Evolutionary conservation across 2,797 vertebrate genomes (phyloP), one percentile per base, ranked within the genome.

Genomic region (Oreonectes daqikongensis): DNA sequence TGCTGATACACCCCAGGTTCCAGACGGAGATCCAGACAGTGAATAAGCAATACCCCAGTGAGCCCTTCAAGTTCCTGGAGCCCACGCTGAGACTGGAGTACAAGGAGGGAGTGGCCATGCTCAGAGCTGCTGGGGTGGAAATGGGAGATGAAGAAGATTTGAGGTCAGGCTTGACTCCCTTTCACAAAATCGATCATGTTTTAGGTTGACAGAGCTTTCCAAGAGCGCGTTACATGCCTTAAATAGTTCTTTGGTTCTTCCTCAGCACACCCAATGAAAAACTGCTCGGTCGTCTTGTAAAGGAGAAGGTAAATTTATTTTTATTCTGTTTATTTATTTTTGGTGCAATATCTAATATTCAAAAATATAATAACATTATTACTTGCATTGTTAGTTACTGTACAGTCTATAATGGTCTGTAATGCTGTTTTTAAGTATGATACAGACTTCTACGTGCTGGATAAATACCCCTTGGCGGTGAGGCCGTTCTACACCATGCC

Each of bases 401-500:
- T 18, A 6, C 35, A 9, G 40, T 12, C 12, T 15, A 11, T 42
- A 12, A 42, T 14, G 12, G 40, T 42, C 11, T 50, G 17, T 50
- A 18, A 18, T 50, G 4, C 5, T 10, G 38, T 14, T 42, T 42
- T 42, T 15, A 12, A 99, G 98, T 99, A 99, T 11, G 98, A 99
- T 80, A 99, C 98, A 0, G 98, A 99, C 88, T 99, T 99, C 91
- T 99, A 97, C 63, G 95, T 99, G 84, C 95, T 99, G 91, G 98
- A 99, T 88, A 99, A 99, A 83, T 99, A 99, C 46, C 98, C 97
- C 0, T 92, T 99, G 91, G 95, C 95, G 83, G 97, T 99, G 79
- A 92, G 98, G 87, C 98, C 98, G 44, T 99, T 99, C 92, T 99
- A 99, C 90, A 99, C 98, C 9, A 99, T 99, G 98, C 98, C 98